Percentiles rank a stretch among this genome's conserved stretches.
phyloP scores from a whole-genome alignment of 2,113 vertebrate genomes.

The Crocuta crocuta region DNA sequence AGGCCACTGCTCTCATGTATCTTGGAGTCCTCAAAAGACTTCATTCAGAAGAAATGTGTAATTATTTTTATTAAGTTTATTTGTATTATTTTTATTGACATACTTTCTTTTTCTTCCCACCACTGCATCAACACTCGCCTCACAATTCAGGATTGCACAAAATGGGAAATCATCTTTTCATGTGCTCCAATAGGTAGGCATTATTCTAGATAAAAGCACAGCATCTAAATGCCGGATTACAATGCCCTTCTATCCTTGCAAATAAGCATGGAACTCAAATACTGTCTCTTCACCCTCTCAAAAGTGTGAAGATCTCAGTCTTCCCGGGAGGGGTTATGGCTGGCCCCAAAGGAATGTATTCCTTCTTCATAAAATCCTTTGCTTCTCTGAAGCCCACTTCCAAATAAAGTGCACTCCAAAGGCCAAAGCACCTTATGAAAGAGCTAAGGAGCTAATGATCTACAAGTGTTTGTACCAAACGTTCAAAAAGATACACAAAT shows the following conservation, averaged over 20 bases:
- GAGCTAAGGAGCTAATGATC: neutral
- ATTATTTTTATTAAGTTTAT: neutral
- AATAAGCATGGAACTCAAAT: neutral
- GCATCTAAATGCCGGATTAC: neutral
- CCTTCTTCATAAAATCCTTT: neutral
- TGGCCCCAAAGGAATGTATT: neutral
- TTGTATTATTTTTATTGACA: neutral
- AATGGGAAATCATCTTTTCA: neutral
- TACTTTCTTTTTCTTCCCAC: neutral
- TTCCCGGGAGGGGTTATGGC: rapidly evolving
- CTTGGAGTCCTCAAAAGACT: neutral
- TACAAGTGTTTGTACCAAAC: neutral
- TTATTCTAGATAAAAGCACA: neutral
- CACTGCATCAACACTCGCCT: neutral
- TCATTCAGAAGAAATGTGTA: neutral
- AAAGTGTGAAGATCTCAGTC: neutral
- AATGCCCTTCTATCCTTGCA: neutral
- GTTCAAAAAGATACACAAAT: neutral
- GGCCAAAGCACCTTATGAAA: neutral
- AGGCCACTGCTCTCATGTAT: neutral
- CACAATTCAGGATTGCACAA: neutral
- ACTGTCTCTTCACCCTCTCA: neutral
- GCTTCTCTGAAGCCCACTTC: neutral
- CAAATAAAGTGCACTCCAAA: neutral
- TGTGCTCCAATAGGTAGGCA: neutral